These are phyloP conservation scores for Lasiurus cinereus DNA, from an alignment of 2,113 vertebrate genomes.

Conservation along the genomic window DNA sequence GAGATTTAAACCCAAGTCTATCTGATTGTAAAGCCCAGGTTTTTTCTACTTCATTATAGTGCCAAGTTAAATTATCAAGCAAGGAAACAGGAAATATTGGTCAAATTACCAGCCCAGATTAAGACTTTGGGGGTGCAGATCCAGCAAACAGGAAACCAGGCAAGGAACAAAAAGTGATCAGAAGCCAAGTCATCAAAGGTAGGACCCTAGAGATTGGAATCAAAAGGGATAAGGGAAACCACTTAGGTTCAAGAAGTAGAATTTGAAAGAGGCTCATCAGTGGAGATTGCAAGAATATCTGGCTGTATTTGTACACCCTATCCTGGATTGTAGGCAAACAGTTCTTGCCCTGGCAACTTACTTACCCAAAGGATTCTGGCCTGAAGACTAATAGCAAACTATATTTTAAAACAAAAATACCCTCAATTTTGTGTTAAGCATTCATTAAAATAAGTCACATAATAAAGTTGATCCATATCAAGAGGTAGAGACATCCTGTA, in stretches of 20 bases:
- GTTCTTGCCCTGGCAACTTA: neutral
- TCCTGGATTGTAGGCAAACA: neutral
- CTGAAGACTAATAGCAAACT: constrained; percentile 51
- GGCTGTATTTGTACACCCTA: neutral
- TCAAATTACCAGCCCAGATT: constrained; percentile 10
- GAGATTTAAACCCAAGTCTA: constrained; percentile 13
- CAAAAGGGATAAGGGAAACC: neutral
- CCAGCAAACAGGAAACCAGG: neutral
- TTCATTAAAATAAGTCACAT: constrained; percentile 69
- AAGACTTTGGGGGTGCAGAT: neutral
- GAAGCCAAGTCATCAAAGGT: constrained; percentile 25
- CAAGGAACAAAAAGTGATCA: constrained; percentile 35
- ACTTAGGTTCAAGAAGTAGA: neutral
- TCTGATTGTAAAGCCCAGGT: neutral
- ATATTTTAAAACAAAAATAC: constrained; percentile 66
- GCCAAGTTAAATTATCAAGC: constrained; percentile 40
- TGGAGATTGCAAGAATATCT: neutral
- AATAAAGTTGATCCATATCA: constrained; percentile 67
- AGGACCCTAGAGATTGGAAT: neutral
- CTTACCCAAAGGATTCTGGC: constrained; percentile 56
- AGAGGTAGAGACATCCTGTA: constrained; percentile 26
- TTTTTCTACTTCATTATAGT: constrained; percentile 54
- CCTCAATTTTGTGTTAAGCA: constrained; percentile 44
- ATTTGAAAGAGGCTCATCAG: neutral
- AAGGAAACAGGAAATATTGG: constrained; percentile 57